Evolutionary conservation across 2,113 vertebrate genomes (phyloP), one percentile per base, ranked within the genome.

Genomic region (Numida meleagris): DNA sequence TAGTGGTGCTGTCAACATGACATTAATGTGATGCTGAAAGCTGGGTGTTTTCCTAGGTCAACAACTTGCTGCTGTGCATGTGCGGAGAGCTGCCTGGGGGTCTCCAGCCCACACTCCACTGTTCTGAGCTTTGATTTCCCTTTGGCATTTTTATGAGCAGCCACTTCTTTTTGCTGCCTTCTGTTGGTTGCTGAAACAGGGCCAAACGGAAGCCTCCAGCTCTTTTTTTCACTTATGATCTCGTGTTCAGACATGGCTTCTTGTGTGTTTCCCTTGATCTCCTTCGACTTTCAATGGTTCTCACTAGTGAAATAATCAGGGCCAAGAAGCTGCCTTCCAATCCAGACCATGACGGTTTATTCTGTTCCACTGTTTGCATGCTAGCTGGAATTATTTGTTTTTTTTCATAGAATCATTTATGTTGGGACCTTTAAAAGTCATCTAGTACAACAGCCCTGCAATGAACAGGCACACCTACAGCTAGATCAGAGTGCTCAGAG

Each of bases 11-110:
- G 17, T 7, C 25, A 51, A 15, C 3, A 14, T 11, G 14, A 5
- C 0, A 2, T 21, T 31, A 14, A 50, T 4, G 19, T 34, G 77
- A 8, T 59, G 68, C 3, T 83, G 73, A 67, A 86, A 45, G 19
- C 34, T 19, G 70, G 38, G 11, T 4, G 20, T 38, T 57, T 82
- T n/a, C 27, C 20, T 38, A 51, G 48, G 8, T 40, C 62, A 79
- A 33, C 33, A 55, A 16, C 33, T 50, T 1, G 7, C 12, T 0
- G 0, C 38, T 48, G 12, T 29, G 72, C 14, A 29, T 55, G 42
- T 25, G 36, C 33, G 29, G 27, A 74, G 70, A 53, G n/a, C 23
- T 81, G 36, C 68, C 50, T 20, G 50, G 33, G 33, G 16, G 2
- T 76, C 43, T 88, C 42, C 55, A 76, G 79, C 25, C 25, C 62